Evolutionary conservation across 2,888 invertebrate species (phyloP), one percentile per base, ranked within the genome.

Genomic region (Drosophila silvestris): DNA sequence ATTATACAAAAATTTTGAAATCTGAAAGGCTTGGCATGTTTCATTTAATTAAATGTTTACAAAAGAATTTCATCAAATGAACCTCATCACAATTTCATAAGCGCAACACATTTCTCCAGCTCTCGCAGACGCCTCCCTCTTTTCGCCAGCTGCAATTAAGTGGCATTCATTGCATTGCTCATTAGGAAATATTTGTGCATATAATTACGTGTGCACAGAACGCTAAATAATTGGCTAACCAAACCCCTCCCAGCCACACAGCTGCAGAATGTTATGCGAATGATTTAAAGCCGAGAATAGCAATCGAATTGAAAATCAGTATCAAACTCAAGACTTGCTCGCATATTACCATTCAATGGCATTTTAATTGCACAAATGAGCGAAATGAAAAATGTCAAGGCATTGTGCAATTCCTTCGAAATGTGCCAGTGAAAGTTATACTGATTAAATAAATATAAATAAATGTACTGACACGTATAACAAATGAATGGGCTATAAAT

Each of bases 111-210:
- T 53, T 71, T 58, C 50, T 44, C 7, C 35, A 33, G 53, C 54
- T 54, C 37, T 22, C 30, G 16, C 19, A 2, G 33, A 5, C 22
- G 14, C 35, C 35, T 14, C 50, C 39, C 59, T 28, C 10, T 19
- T 10, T 26, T 51, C 9, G 28, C n/a, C 19, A 39, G 51, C 14
- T 78, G 80, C 59, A 82, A 87, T 82, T 84, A 84, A 84, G 79
- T 79, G 66, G 61, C 70, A 87, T 84, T 89, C 82, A 86, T 78
- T 80, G 82, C 85, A 76, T 50, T 80, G 80, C 89, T 89, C 84
- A 87, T 85, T 89, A 89, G 77, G 82, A 80, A 89, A 81, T 87
- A 82, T 84, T 86, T 85, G 74, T 84, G 87, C 74, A 84, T 84
- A 72, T 79, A 86, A 86, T 85, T 85, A 86, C 79, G 82, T 78